Evolutionary conservation across 2,113 vertebrate genomes (phyloP).

Genomic region (Ascaphus truei): DNA sequence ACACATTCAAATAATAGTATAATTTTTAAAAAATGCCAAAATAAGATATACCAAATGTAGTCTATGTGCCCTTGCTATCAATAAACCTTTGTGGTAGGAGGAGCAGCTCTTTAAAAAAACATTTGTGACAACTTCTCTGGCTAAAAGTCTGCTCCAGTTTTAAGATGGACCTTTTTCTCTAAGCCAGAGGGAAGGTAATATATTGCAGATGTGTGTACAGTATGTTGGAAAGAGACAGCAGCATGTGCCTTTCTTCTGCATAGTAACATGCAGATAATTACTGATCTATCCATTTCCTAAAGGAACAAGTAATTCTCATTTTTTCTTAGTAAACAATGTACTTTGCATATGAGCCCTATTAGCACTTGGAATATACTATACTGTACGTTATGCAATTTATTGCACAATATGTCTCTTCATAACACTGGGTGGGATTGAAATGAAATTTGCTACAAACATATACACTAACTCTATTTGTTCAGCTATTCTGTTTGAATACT

Average conservation of each 20-base stretch:
- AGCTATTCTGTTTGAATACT: not conserved
- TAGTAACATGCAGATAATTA: constrained; percentile 33
- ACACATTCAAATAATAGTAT: too few species aligned
- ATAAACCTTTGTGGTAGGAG: not conserved
- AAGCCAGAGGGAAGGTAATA: constrained; percentile 17
- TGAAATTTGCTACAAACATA: not conserved
- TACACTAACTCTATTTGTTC: not conserved
- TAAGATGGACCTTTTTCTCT: constrained; percentile 15
- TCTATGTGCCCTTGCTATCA: too few species aligned
- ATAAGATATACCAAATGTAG: too few species aligned
- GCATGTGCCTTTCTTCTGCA: constrained; percentile 31
- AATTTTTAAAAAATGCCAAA: too few species aligned
- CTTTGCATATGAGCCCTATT: constrained; percentile 20
- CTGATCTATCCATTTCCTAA: constrained; percentile 33
- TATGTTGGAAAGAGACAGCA: constrained; percentile 24
- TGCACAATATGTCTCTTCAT: constrained; percentile 11
- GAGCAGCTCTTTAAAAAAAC: not conserved
- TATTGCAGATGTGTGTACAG: constrained; percentile 29
- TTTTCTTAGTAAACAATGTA: constrained; percentile 16
- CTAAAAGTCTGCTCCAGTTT: not conserved
- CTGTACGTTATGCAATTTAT: constrained; percentile 9
- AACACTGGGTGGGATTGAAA: not conserved
- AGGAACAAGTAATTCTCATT: constrained; percentile 13
- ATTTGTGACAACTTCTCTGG: not conserved
- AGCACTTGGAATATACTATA: constrained; percentile 12